phyloP scores from a whole-genome alignment of 1,140 invertebrate genomes.

The Aphelinus certus region DNA sequence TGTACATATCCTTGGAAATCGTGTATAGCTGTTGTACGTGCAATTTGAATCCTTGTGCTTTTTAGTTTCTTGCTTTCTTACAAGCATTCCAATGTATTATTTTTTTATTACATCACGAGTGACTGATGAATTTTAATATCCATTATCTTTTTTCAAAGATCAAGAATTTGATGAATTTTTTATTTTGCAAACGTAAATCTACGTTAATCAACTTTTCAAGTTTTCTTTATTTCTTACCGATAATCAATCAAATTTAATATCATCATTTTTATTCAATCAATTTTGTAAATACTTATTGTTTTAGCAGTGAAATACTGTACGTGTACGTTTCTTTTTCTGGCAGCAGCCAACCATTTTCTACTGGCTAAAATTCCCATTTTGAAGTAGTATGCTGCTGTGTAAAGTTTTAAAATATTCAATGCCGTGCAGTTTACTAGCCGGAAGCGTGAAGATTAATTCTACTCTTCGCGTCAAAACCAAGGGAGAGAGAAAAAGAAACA shows the following conservation, averaged over 20 bases:
- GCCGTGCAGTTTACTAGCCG: slow-evolving; percentile 27
- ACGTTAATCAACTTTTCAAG: neutral
- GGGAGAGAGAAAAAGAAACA: slow-evolving; percentile 51
- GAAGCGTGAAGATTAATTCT: slow-evolving; percentile 4
- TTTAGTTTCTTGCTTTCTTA: slow-evolving; percentile 6
- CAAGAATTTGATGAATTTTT: slow-evolving; percentile 7
- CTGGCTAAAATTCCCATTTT: neutral
- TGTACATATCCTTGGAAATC: slow-evolving; percentile 30
- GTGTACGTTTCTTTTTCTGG: neutral
- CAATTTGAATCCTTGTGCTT: slow-evolving; percentile 5
- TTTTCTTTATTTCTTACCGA: slow-evolving; percentile 3
- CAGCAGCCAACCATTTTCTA: neutral
- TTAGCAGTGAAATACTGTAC: neutral
- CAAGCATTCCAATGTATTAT: neutral
- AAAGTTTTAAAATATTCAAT: slow-evolving; percentile 20
- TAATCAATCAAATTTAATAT: too few relatives aligned
- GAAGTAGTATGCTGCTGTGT: slow-evolving; percentile 18
- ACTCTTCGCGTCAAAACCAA: slow-evolving; percentile 38
- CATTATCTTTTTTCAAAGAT: slow-evolving; percentile 1
- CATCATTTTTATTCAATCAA: too few relatives aligned
- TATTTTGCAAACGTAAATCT: neutral
- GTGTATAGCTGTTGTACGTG: slow-evolving; percentile 14
- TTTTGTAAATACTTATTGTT: too few relatives aligned
- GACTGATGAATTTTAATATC: neutral
- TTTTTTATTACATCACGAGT: neutral